Conservation (phyloP, 2,113 vertebrate species). For the Neotoma lepida region DNA sequence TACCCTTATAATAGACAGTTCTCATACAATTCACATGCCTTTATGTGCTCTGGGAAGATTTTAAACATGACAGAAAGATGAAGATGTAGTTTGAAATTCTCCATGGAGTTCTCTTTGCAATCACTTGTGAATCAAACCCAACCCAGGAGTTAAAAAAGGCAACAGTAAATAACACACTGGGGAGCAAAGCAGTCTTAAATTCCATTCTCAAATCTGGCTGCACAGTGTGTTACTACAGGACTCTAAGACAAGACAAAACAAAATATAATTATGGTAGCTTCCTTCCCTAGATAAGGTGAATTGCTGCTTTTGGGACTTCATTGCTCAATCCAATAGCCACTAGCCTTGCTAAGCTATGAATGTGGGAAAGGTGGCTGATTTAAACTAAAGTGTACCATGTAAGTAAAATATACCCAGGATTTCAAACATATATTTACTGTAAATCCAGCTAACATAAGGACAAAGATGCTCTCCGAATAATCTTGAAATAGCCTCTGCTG, state of each 20-base stretch:
- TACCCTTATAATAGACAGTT: constrained; percentile 34
- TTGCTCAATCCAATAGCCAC: not conserved
- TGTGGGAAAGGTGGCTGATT: not conserved
- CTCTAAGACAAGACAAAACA: not conserved
- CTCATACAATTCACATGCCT: constrained; percentile 70
- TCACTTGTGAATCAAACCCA: constrained; percentile 14
- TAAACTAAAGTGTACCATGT: not conserved
- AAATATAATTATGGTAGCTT: not conserved
- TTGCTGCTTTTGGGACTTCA: not conserved
- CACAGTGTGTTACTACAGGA: not conserved
- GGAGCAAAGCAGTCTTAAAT: not conserved
- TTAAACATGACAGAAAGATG: constrained; percentile 66
- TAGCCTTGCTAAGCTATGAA: rapidly evolving
- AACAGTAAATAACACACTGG: not conserved
- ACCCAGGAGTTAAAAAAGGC: not conserved
- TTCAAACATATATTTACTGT: not conserved
- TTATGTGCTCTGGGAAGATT: constrained; percentile 71
- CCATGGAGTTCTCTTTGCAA: constrained; percentile 70
- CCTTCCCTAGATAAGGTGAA: not conserved
- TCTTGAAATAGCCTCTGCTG: not conserved
- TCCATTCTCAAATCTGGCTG: not conserved
- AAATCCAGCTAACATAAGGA: not conserved
- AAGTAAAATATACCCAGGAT: not conserved
- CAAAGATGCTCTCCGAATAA: not conserved
- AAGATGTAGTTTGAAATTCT: constrained; percentile 55